phyloP scores from a whole-genome alignment of 2,797 vertebrate genomes.

The Accipiter minullus region DNA sequence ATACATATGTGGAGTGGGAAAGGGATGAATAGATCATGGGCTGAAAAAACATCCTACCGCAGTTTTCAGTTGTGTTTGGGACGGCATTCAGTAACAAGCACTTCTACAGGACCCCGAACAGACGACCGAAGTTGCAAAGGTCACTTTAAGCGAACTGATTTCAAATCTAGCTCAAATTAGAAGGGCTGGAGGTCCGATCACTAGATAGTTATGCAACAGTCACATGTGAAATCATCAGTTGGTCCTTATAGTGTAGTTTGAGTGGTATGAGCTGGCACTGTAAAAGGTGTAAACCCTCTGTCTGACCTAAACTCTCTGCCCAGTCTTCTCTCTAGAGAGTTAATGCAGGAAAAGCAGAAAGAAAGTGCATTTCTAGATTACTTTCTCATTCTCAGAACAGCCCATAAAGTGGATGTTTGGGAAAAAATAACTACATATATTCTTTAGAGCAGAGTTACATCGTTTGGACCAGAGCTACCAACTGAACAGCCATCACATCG shows the following conservation, averaged over 20 bases:
- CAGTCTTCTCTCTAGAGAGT: background rate
- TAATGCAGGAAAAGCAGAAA: background rate
- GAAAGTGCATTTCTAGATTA: background rate
- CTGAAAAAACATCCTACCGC: background rate
- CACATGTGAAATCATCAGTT: background rate
- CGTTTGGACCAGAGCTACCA: background rate
- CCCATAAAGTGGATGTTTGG: background rate
- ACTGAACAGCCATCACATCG: background rate
- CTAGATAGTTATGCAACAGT: background rate
- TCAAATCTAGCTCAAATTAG: background rate
- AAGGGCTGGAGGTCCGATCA: background rate
- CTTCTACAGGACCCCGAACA: background rate
- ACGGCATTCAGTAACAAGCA: background rate
- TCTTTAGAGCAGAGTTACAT: background rate
- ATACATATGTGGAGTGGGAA: background rate
- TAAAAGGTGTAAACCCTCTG: background rate
- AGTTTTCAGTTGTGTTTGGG: background rate
- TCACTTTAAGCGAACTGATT: background rate
- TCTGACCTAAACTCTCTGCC: background rate
- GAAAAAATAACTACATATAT: background rate
- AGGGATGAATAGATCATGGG: background rate
- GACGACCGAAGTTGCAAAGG: background rate
- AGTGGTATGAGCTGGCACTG: background rate
- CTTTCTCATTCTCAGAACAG: background rate
- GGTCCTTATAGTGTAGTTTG: accelerated